Percentiles rank a stretch among this genome's conserved stretches.
Evolutionary conservation across 2,113 vertebrate genomes (phyloP).

Genomic region (Phylloscopus trochilus): DNA sequence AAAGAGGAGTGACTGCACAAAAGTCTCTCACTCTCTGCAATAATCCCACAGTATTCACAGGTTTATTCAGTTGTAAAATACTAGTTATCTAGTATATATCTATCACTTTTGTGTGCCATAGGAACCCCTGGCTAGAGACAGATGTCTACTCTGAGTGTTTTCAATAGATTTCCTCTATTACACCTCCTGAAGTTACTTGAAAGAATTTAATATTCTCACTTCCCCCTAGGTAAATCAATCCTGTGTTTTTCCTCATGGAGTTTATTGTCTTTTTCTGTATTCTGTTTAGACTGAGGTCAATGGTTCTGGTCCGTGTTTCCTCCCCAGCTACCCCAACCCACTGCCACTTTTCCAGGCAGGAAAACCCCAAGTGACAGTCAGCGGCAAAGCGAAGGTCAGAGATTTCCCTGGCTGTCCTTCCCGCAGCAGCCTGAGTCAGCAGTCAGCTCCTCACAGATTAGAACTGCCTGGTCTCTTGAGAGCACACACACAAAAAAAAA

Average conservation of each 20-base stretch:
- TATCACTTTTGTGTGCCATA: background rate
- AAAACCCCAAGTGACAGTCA: background rate
- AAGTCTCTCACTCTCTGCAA: background rate
- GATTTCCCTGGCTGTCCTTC: slow-evolving; percentile 27
- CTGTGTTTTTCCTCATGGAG: background rate
- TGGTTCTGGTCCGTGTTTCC: slow-evolving; percentile 40
- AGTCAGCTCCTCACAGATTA: background rate
- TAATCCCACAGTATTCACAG: background rate
- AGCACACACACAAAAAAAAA: background rate
- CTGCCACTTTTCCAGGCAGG: slow-evolving; percentile 7
- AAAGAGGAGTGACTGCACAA: background rate
- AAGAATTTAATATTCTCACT: slow-evolving; percentile 53
- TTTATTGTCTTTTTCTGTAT: slow-evolving; percentile 52
- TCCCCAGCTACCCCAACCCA: background rate
- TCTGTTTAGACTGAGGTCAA: slow-evolving; percentile 43
- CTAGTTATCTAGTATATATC: background rate
- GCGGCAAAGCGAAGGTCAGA: background rate
- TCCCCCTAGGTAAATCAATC: slow-evolving; percentile 46
- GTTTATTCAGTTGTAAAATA: background rate
- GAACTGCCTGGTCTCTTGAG: background rate
- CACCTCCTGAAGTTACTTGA: slow-evolving; percentile 46
- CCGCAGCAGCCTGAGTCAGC: slow-evolving; percentile 21
- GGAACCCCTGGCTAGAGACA: background rate
- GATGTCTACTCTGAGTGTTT: background rate
- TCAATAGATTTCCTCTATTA: slow-evolving; percentile 22